Evolutionary conservation across 2,888 invertebrate genomes (phyloP).

Genomic region (Pachydiplax longipennis): DNA sequence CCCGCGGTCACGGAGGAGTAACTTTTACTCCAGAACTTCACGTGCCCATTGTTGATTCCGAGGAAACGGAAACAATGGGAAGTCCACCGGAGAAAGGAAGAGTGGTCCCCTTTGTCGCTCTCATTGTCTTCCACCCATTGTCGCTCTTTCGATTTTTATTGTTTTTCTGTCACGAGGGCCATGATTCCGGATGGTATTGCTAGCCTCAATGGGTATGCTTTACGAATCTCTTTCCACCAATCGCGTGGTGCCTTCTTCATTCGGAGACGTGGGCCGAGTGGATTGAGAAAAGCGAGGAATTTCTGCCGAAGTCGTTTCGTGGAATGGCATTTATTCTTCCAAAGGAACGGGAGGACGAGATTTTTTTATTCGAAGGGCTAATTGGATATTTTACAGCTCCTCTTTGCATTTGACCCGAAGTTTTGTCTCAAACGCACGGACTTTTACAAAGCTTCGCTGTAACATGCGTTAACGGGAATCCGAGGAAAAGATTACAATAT

Average conservation of each 20-base stretch:
- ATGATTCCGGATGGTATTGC: neutral
- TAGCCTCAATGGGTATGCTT: neutral
- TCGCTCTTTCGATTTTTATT: neutral
- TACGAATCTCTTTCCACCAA: neutral
- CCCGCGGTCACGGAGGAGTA: neutral
- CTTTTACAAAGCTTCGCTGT: too few species aligned
- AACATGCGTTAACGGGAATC: too few species aligned
- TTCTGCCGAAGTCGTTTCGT: too few species aligned
- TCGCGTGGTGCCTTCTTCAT: neutral
- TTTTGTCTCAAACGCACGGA: too few species aligned
- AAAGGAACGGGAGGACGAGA: too few species aligned
- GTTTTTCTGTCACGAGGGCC: neutral
- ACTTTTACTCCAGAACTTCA: constrained; percentile 28
- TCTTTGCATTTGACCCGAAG: too few species aligned
- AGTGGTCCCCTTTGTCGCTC: constrained; percentile 5
- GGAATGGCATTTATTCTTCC: too few species aligned
- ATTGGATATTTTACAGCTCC: too few species aligned
- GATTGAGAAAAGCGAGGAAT: too few species aligned
- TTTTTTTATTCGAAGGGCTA: too few species aligned
- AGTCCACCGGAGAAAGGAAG: neutral
- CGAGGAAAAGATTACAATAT: too few species aligned
- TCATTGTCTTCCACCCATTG: neutral
- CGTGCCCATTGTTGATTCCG: constrained; percentile 25
- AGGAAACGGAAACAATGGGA: constrained; percentile 23
- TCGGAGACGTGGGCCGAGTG: neutral